Base-by-base conservation (phyloP, 2,888 invertebrate genomes). In the Altica lythri region DNA sequence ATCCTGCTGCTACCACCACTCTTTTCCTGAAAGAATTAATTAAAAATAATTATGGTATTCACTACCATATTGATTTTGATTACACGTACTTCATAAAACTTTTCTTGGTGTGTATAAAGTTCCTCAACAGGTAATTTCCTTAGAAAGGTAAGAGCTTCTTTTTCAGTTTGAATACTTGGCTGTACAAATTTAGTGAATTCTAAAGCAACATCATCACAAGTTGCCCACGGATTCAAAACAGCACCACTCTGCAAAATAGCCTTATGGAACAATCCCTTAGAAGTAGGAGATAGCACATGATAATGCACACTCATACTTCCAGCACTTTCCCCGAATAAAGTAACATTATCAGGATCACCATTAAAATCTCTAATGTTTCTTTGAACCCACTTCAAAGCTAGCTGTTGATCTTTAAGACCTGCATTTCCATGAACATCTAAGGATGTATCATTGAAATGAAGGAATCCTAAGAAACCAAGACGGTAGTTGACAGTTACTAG, bases 291-390 rank as follows among this genome's bases (percentile, higher is more conserved):
- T 2, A 80, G 59, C 62, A 77, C 75, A 65, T 78, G 72, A 59
- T 74, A 79, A 49, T 80, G 78, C 0, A 76, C 71, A 1, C 78
- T 75, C 19, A 74, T 75, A 3, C 72, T 78, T 1, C 81, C 81
- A 1, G 80, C 80, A 59, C 80, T 80, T 62, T 79, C 76, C 1
- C 80, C 80, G 52, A 78, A 75, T 1, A 78, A 63, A 0, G 78
- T 78, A 5, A 78, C 75, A 37, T 78, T 78, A 2, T 73, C 62
- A 0, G 75, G 68, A 65, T 78, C 74, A 1, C 78, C 78, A 9
- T 77, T 77, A 59, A 78, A 78, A 45, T 68, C 68, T 2, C 68
- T 59, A 2, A 76, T 75, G 51, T 78, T 78, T 74, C 59, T 77
- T 75, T 78, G 75, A 0, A 80, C 70, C 79, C 80, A 80, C 53